phyloP scores from a whole-genome alignment of 2,113 vertebrate genomes.

The Ramphastos sulfuratus region DNA sequence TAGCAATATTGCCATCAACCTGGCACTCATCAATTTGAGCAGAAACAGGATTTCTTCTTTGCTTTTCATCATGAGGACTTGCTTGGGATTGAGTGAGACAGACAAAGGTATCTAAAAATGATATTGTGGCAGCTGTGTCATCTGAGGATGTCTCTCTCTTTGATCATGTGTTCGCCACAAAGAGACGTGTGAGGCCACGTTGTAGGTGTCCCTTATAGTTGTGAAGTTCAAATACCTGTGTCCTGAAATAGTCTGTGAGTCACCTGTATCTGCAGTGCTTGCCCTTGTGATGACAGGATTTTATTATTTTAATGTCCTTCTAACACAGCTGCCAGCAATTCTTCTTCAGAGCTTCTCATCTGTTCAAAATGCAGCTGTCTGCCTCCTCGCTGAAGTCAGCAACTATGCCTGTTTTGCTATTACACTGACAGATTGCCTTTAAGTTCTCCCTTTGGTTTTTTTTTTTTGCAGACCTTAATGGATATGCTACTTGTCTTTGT shows the following conservation, averaged over 20 bases:
- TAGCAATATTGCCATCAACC: neutral
- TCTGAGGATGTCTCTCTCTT: neutral
- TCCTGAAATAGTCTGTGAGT: neutral
- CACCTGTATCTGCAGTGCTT: neutral
- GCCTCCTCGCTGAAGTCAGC: constrained; percentile 38
- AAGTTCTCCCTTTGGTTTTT: neutral
- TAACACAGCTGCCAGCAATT: neutral
- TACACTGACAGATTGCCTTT: neutral
- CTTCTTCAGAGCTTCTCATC: neutral
- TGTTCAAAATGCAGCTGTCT: constrained; percentile 3
- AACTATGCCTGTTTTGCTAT: neutral
- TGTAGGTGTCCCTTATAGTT: neutral
- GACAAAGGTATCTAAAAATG: neutral
- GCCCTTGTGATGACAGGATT: neutral
- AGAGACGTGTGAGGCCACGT: neutral
- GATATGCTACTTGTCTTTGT: neutral
- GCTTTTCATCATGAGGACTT: neutral
- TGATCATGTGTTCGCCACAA: neutral
- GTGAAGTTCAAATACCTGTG: neutral
- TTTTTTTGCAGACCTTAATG: neutral
- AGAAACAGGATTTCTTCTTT: neutral
- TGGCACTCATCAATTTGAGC: neutral
- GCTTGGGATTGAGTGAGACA: neutral
- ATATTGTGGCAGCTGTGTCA: neutral
- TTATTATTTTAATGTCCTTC: constrained; percentile 30